Conservation (phyloP, 2,797 vertebrate genomes). For the Ambastaia sidthimunki region DNA sequence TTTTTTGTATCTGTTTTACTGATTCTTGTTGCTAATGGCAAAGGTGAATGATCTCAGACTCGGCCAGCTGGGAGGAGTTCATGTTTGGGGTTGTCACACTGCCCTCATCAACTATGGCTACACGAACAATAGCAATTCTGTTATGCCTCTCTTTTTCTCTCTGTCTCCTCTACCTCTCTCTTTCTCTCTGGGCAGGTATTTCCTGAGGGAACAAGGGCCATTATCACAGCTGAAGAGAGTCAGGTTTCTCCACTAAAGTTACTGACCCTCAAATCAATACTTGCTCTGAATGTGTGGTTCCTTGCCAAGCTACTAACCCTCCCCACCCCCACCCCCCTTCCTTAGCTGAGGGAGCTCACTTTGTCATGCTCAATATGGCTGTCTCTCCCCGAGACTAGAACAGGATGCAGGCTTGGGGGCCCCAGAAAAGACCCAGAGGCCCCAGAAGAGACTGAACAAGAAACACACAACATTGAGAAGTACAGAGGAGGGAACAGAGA, state of each 20-base stretch:
- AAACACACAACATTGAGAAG: slow-evolving; percentile 29
- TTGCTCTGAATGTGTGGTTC: slow-evolving; percentile 53
- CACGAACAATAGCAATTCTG: slow-evolving; percentile 55
- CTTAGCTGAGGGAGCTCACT: slow-evolving; percentile 51
- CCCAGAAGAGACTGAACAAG: slow-evolving; percentile 25
- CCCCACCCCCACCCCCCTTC: slow-evolving; percentile 44
- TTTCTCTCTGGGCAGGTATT: slow-evolving; percentile 63
- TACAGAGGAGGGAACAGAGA: slow-evolving; percentile 18
- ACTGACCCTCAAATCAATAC: slow-evolving; percentile 58
- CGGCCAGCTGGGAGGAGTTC: slow-evolving; percentile 29
- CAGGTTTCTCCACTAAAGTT: slow-evolving; percentile 55
- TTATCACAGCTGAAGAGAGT: slow-evolving; percentile 45
- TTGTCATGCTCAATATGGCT: slow-evolving; percentile 62
- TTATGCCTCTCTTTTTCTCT: slow-evolving; percentile 47
- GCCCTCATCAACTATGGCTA: slow-evolving; percentile 54
- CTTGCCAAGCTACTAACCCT: slow-evolving; percentile 21
- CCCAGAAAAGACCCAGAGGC: slow-evolving; percentile 35
- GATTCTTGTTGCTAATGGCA: slow-evolving; percentile 37
- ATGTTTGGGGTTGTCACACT: slow-evolving; percentile 64
- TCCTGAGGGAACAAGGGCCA: slow-evolving; percentile 61
- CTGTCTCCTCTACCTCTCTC: slow-evolving; percentile 27
- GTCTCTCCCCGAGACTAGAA: slow-evolving; percentile 42
- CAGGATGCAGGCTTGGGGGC: slow-evolving; percentile 53
- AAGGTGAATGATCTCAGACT: slow-evolving; percentile 54
- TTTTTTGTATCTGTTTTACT: not conserved